A percentile compares a stretch with the other conserved stretches of the same genome.
These are phyloP conservation scores for Cyprinodon tularosa DNA, from an alignment of 2,113 vertebrate species.

Conservation along the genomic window DNA sequence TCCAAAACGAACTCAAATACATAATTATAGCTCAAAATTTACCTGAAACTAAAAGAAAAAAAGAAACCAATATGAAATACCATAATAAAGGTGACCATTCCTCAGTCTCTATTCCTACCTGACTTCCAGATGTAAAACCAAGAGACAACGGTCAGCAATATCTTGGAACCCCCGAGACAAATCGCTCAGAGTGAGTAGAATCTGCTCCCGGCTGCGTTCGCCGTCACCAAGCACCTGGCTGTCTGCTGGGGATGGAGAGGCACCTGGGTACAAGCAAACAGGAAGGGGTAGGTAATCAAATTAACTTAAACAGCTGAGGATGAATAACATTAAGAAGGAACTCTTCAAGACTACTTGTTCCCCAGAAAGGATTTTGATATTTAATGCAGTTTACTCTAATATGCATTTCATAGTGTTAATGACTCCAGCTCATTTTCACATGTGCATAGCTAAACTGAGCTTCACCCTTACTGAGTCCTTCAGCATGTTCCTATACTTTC, in stretches of 20 bases:
- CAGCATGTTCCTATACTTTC: conserved; percentile 60
- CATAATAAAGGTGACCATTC: not conserved
- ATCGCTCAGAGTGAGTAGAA: conserved; percentile 91
- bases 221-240: conserved; percentile 82
- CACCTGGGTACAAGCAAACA: conserved; percentile 68
- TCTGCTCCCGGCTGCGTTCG: conserved; percentile 89
- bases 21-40: not conserved
- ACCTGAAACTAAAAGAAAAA: not conserved
- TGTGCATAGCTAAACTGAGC: conserved; percentile 4
- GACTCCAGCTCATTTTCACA: not conserved
- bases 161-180: conserved; percentile 94
- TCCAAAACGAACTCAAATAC: no score
- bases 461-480: conserved; percentile 50
- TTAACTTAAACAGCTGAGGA: not conserved
- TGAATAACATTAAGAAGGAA: not conserved
- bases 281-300: conserved; percentile 9
- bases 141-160: conserved; percentile 93
- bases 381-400: not conserved
- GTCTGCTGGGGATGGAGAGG: conserved; percentile 84
- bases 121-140: conserved; percentile 95
- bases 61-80: not conserved
- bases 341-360: not conserved
- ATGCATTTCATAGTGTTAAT: conserved; percentile 22
- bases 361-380: not conserved
- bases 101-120: conserved; percentile 80